Evolutionary conservation across 1,140 invertebrate species (phyloP).

Genomic region (Harlomillsia oculata): DNA sequence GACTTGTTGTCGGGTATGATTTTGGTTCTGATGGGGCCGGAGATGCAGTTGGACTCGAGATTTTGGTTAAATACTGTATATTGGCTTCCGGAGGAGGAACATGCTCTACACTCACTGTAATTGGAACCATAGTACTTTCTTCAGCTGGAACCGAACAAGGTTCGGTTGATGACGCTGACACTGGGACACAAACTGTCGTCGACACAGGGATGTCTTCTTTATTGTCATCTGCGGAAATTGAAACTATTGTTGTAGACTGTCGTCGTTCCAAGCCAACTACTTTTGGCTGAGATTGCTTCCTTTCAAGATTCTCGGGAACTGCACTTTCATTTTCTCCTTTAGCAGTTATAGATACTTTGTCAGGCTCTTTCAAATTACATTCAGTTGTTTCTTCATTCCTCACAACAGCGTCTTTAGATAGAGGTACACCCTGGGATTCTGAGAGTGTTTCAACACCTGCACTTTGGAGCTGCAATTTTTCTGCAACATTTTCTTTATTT

Average conservation of each 20-base stretch:
- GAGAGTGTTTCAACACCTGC: no score
- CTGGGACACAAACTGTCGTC: not conserved
- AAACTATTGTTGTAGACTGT: not conserved
- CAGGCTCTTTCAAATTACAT: no score
- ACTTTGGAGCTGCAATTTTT: no score
- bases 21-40: slow-evolving; percentile 2
- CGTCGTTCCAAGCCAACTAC: no score
- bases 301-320: no score
- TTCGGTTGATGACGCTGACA: not conserved
- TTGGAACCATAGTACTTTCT: not conserved
- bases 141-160: not conserved
- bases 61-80: slow-evolving; percentile 20
- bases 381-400: no score
- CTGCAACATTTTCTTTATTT: no score
- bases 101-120: slow-evolving; percentile 18
- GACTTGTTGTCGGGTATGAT: not conserved
- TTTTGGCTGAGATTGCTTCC: no score
- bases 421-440: no score
- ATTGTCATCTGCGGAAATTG: not conserved
- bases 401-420: no score
- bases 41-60: slow-evolving; percentile 14
- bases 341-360: no score
- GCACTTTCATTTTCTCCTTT: no score
- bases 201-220: not conserved
- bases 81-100: slow-evolving; percentile 11